These are phyloP conservation scores for Boloria euphrosyne DNA, from an alignment of 2,888 invertebrate species.

Conservation along the genomic window DNA sequence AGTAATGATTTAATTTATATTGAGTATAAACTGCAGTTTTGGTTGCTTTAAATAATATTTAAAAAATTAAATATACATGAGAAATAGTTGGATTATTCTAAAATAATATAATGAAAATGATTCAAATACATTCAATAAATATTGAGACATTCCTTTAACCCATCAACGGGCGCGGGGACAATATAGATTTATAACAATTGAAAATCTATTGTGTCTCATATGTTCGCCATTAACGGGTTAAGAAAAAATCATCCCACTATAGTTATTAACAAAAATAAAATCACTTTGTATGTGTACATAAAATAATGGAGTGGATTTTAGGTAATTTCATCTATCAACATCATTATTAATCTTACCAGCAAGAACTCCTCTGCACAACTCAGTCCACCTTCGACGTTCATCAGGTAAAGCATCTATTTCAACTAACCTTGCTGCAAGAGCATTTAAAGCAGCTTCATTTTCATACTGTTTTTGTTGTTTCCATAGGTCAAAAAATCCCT, in stretches of 20 bases:
- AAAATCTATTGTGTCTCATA: no score
- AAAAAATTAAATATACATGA: background rate
- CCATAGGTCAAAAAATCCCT: constrained; percentile 95
- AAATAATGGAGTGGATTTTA: no score
- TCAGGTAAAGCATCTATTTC: constrained; percentile 86
- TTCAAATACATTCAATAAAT: no score
- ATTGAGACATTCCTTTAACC: no score
- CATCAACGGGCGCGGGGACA: no score
- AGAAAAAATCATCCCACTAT: no score
- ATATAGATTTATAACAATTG: no score
- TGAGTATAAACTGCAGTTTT: constrained; percentile 34
- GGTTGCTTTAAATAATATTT: constrained; percentile 13
- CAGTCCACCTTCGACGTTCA: constrained; percentile 83
- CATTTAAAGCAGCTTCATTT: constrained; percentile 89
- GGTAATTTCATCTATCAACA: background rate
- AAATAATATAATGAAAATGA: no score
- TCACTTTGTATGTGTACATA: no score
- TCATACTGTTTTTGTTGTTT: constrained; percentile 92
- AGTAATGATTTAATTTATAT: constrained; percentile 9
- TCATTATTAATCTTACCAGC: constrained; percentile 72
- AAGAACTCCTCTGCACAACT: constrained; percentile 85
- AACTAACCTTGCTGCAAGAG: constrained; percentile 85
- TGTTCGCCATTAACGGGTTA: no score
- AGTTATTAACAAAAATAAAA: no score
- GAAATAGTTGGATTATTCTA: no score